Evolutionary conservation across 2,797 vertebrate genomes (phyloP).

Genomic region (Clamator glandarius): DNA sequence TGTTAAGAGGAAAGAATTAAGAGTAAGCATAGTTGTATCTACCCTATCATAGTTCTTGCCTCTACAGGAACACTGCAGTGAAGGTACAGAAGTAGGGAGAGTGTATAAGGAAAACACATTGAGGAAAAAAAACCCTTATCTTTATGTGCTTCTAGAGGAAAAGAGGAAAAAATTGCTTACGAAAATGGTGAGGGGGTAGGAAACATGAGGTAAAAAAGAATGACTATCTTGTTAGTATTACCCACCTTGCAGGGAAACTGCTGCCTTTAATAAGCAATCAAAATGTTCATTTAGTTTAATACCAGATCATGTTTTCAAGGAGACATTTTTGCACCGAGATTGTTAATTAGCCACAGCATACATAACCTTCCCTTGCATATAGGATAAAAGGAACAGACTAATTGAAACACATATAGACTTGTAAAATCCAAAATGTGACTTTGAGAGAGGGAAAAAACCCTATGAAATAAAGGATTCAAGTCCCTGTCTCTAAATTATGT

Average conservation of each 20-base stretch:
- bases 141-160: neutral
- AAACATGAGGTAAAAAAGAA: neutral
- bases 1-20: neutral
- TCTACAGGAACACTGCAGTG: accelerated
- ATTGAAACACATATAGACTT: conserved; percentile 11
- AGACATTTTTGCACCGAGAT: conserved; percentile 2
- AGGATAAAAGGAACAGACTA: conserved; percentile 19
- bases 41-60: neutral
- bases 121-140: neutral
- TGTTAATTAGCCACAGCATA: conserved; percentile 56
- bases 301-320: conserved; percentile 48
- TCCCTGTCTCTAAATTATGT: neutral
- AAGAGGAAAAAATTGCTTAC: neutral
- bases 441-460: neutral
- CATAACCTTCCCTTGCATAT: conserved; percentile 17
- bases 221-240: neutral
- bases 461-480: neutral
- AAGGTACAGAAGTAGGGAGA: neutral
- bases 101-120: neutral
- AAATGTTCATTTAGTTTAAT: conserved; percentile 32
- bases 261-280: conserved; percentile 51
- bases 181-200: neutral
- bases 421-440: conserved; percentile 20
- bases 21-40: neutral
- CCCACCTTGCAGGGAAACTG: neutral